Evolutionary conservation across 2,797 vertebrate genomes (phyloP).

Genomic region (Intellagama lesueurii): DNA sequence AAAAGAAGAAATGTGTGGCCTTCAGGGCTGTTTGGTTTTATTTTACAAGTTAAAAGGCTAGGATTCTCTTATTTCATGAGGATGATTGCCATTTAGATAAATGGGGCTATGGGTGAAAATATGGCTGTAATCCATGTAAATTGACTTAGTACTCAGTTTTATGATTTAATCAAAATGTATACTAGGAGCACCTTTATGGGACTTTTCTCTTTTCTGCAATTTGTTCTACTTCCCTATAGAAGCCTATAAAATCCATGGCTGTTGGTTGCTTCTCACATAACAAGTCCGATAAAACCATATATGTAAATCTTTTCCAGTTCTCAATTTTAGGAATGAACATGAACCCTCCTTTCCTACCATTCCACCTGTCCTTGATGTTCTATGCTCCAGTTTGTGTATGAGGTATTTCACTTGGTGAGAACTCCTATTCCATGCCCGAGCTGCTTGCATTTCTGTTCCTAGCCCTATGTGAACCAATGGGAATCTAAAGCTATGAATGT

Average conservation of each 20-base stretch:
- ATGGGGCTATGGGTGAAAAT: conserved; percentile 47
- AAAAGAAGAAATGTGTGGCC: neutral
- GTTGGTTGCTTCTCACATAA: neutral
- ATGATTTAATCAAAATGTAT: neutral
- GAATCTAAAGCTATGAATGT: neutral
- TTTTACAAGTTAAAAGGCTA: conserved; percentile 64
- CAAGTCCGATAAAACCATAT: no score
- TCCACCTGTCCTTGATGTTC: neutral
- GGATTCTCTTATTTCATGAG: conserved; percentile 47
- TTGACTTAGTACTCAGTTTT: no score
- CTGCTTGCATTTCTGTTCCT: neutral
- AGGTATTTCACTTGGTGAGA: no score
- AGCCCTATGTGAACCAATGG: neutral
- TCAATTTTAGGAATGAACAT: neutral
- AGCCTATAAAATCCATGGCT: neutral
- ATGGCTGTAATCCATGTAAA: conserved; percentile 22
- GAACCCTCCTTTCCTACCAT: neutral
- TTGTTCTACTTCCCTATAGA: neutral
- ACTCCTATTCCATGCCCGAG: neutral
- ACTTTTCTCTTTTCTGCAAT: neutral
- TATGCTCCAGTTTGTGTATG: neutral
- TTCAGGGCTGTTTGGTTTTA: conserved; percentile 54
- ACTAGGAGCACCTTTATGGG: neutral
- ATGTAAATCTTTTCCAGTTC: neutral
- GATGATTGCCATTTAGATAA: conserved; percentile 65